phyloP scores from a whole-genome alignment of 2,113 vertebrate genomes.

The Oncorhynchus clarkii region DNA sequence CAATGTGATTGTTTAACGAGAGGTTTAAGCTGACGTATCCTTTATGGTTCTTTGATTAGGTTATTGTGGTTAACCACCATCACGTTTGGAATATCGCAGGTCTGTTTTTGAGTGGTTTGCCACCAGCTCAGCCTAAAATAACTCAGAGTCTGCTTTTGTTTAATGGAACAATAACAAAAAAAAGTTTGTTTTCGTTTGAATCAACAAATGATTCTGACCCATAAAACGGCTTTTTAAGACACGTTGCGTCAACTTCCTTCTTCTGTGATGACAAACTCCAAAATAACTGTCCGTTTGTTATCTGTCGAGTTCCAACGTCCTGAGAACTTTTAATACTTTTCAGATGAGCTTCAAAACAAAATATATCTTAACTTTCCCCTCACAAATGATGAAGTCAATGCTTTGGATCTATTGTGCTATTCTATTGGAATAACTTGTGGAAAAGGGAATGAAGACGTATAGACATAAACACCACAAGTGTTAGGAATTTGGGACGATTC shows the following conservation, averaged over 20 bases:
- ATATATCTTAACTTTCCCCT: slow-evolving; percentile 30
- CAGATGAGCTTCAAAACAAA: slow-evolving; percentile 43
- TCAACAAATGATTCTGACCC: slow-evolving; percentile 22
- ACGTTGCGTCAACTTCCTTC: slow-evolving; percentile 12
- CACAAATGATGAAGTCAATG: slow-evolving; percentile 17
- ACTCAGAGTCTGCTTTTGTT: slow-evolving; percentile 27
- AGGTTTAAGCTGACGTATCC: slow-evolving; percentile 13
- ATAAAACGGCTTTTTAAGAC: slow-evolving; percentile 39
- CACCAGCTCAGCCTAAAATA: slow-evolving; percentile 15
- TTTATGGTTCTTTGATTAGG: slow-evolving; percentile 22
- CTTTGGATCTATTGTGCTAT: slow-evolving; percentile 4
- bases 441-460: slow-evolving; percentile 46
- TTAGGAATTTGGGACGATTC: slow-evolving; percentile 43
- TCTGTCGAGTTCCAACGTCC: slow-evolving; percentile 44
- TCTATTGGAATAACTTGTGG: slow-evolving; percentile 54
- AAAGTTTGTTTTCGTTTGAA: slow-evolving; percentile 27
- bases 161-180: slow-evolving; percentile 31
- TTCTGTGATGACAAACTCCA: slow-evolving; percentile 21
- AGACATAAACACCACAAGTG: slow-evolving; percentile 50
- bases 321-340: slow-evolving; percentile 37
- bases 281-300: too few relatives aligned
- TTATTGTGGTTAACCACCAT: slow-evolving; percentile 19
- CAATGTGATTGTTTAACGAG: slow-evolving; percentile 25
- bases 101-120: too few relatives aligned
- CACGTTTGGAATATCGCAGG: slow-evolving; percentile 9